These are phyloP conservation scores for Oreotragus oreotragus DNA, from an alignment of 2,113 vertebrate species.

Conservation along the genomic window DNA sequence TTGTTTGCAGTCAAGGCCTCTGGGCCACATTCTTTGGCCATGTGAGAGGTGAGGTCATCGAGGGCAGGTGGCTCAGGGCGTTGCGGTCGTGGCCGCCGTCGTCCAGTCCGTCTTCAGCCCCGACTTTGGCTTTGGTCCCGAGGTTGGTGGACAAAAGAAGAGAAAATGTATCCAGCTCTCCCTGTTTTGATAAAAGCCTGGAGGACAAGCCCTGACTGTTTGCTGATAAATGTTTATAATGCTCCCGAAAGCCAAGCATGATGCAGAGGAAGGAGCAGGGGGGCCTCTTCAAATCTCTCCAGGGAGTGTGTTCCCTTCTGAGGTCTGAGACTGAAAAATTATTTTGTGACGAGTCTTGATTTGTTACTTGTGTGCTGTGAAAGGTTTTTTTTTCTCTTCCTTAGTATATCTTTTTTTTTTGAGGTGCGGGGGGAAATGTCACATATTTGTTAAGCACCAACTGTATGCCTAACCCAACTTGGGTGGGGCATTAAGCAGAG, in stretches of 20 bases:
- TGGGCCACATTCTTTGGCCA: constrained; percentile 11
- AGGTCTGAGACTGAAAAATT: not conserved
- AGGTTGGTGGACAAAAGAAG: not conserved
- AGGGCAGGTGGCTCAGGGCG: constrained; percentile 26
- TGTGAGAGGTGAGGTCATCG: constrained; percentile 51
- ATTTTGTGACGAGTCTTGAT: not conserved
- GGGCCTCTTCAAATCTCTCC: not conserved
- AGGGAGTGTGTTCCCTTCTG: not conserved
- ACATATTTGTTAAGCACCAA: not conserved
- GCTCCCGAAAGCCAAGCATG: not conserved
- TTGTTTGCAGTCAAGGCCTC: constrained; percentile 34
- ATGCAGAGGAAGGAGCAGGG: not conserved
- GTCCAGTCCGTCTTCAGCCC: not conserved
- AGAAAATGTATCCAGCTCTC: constrained; percentile 18
- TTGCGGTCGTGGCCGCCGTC: not conserved
- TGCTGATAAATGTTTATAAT: constrained; percentile 34
- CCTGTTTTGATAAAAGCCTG: not conserved
- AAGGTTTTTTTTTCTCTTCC: not conserved
- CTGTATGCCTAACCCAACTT: not conserved
- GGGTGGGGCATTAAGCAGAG: not conserved
- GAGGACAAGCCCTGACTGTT: not conserved
- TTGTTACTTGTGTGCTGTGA: not conserved
- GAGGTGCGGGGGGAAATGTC: not conserved
- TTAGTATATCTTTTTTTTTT: not conserved
- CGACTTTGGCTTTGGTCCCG: not conserved